Base-by-base conservation (phyloP, 2,888 invertebrate species). In the Lochmaea crataegi region DNA sequence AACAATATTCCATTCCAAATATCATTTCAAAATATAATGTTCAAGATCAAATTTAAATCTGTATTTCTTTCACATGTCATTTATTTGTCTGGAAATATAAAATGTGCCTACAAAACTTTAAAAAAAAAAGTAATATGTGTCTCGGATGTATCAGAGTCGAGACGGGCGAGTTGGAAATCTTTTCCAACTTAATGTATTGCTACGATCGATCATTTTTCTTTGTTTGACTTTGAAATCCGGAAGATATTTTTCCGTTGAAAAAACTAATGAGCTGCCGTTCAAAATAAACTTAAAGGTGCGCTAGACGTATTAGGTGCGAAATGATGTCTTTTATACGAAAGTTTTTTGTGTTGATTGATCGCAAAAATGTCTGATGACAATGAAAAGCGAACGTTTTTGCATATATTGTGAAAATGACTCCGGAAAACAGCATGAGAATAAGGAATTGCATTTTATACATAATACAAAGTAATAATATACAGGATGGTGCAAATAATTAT, bases 221-320 rank as follows among this genome's bases (percentile, higher is more conserved):
- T 56, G 56, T 56, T 56, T 38, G 60, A 60, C 32, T 60, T 60
- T 38, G 32, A 38, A 38, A 26, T 32, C 60, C 60, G 60, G 16
- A 38, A 32, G 60, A 60, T n/a, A n/a, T 32, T 38, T 60, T 26
- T 16, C 4, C 45, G 45, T 4, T 6, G n/a, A 32, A 60, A 58
- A 38, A 38, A n/a, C 60, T 60, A 60, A 60, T 60, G 60, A 60
- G 60, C 60, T 38, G 60, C n/a, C 38, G 32, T 60, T 32, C 32
- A 38, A 38, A 38, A 16, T 26, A 38, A n/a, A 60, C 60, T 32
- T 32, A 12, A 38, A 60, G 60, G 53, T 18, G 16, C 3, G 16
- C 53, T 18, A 53, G 53, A 18, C 16, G 16, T 18, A 53, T 53
- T 53, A 53, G 18, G 53, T 53, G 53, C 53, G 53, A 53, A 53